These are phyloP conservation scores for Wiebesia pumilae DNA, from an alignment of 1,140 invertebrate genomes.

Conservation along the genomic window DNA sequence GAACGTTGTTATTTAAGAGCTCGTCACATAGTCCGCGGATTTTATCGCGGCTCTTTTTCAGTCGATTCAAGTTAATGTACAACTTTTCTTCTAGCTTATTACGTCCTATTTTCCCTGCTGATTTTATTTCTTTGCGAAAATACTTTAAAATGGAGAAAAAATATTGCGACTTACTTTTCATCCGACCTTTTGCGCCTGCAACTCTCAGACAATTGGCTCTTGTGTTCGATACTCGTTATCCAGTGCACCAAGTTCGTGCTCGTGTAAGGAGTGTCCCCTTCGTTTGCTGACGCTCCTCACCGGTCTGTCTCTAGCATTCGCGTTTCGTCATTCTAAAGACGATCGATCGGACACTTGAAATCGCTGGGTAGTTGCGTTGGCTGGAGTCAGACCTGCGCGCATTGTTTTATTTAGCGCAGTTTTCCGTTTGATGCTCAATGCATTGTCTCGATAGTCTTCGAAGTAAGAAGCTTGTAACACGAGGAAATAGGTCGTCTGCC, in stretches of 20 bases:
- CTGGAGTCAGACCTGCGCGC: not conserved
- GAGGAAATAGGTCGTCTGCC: not conserved
- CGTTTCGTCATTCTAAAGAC: not conserved
- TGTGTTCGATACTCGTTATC: slow-evolving; percentile 28
- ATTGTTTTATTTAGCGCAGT: slow-evolving; percentile 25
- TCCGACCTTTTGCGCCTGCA: not conserved
- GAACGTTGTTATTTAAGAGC: not conserved
- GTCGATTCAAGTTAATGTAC: not conserved
- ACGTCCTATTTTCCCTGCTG: not conserved
- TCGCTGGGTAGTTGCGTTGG: not conserved
- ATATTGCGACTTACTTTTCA: not conserved
- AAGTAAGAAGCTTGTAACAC: slow-evolving; percentile 11
- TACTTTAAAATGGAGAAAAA: not conserved
- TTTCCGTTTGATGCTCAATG: not conserved
- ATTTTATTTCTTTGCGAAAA: not conserved
- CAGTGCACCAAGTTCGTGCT: not conserved
- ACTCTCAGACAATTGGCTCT: slow-evolving; percentile 27
- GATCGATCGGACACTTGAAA: slow-evolving; percentile 21
- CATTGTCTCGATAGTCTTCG: slow-evolving; percentile 3
- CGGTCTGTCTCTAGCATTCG: not conserved
- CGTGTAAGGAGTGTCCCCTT: not conserved
- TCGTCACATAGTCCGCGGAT: no score
- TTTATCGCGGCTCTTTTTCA: not conserved
- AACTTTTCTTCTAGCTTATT: not conserved
- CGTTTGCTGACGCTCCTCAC: no score